A percentile compares a stretch with the other conserved stretches of the same genome.
phyloP scores from a whole-genome alignment of 2,888 invertebrate genomes.

The Lasioglossum oenotherae region DNA sequence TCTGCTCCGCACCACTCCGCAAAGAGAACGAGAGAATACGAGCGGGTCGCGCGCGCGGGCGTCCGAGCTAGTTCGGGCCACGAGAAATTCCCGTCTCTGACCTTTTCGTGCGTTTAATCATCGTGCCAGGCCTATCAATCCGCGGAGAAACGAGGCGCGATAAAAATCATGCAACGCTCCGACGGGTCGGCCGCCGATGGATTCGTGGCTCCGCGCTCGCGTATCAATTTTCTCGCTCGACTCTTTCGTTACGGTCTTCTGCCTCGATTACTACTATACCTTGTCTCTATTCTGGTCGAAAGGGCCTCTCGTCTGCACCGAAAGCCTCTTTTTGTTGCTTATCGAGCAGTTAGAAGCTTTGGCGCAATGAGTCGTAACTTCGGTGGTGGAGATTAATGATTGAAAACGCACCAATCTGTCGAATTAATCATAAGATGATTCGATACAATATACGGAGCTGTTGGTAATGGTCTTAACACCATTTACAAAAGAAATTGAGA shows the following conservation, averaged over 20 bases:
- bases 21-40: slow-evolving; percentile 1
- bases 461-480: no score
- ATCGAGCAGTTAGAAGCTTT: neutral
- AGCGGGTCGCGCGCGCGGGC: neutral
- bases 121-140: slow-evolving; percentile 24
- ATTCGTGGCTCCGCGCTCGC: neutral
- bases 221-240: slow-evolving; percentile 17
- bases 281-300: neutral
- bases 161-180: slow-evolving; percentile 18
- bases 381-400: no score
- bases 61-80: slow-evolving; percentile 2
- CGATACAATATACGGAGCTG: no score
- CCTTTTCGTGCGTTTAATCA: slow-evolving; percentile 33
- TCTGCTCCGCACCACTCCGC: neutral
- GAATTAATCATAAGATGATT: no score
- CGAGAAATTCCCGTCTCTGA: slow-evolving; percentile 19
- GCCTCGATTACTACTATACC: neutral
- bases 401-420: no score
- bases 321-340: neutral
- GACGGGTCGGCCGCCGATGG: neutral
- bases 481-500: no score
- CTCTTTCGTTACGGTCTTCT: neutral
- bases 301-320: neutral
- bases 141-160: slow-evolving; percentile 6
- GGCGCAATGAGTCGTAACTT: no score